phyloP scores from a whole-genome alignment of 1,140 invertebrate species.

The Brachystomella parvula region DNA sequence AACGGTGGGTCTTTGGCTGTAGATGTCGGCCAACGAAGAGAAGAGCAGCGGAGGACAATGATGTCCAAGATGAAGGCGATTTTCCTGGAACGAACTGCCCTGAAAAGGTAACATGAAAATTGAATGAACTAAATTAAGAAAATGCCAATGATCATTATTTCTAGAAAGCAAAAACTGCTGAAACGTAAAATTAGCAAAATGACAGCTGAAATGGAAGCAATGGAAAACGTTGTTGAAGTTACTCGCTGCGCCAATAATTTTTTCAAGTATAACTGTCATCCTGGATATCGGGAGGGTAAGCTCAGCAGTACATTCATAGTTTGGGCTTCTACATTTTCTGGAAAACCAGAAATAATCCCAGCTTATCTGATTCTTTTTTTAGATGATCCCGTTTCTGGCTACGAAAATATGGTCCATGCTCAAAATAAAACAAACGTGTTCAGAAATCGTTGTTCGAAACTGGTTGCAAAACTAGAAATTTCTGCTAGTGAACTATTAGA shows the following conservation, averaged over 20 bases:
- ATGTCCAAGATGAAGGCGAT: neutral
- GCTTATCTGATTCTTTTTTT: neutral
- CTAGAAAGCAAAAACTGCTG: neutral
- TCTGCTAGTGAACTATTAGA: neutral
- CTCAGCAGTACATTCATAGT: neutral
- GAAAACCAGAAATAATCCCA: neutral
- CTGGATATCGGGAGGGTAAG: neutral
- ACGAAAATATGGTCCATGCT: too few relatives aligned
- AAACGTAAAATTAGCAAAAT: neutral
- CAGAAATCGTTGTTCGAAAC: neutral
- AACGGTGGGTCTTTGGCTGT: neutral
- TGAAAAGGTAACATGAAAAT: neutral
- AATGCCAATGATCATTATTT: too few relatives aligned
- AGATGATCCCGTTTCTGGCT: neutral
- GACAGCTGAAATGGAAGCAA: neutral
- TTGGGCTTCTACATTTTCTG: neutral
- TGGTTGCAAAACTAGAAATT: neutral
- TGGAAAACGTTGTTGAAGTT: conserved; percentile 3
- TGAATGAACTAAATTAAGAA: neutral
- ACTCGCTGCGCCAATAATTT: neutral
- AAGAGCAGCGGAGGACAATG: neutral
- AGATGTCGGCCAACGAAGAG: neutral
- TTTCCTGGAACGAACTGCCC: neutral
- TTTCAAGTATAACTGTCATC: neutral
- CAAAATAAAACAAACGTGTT: neutral